Percentiles rank a stretch among this genome's conserved stretches.
Conservation (phyloP, 2,888 invertebrate genomes). For the Tetanocera ferruginea region DNA sequence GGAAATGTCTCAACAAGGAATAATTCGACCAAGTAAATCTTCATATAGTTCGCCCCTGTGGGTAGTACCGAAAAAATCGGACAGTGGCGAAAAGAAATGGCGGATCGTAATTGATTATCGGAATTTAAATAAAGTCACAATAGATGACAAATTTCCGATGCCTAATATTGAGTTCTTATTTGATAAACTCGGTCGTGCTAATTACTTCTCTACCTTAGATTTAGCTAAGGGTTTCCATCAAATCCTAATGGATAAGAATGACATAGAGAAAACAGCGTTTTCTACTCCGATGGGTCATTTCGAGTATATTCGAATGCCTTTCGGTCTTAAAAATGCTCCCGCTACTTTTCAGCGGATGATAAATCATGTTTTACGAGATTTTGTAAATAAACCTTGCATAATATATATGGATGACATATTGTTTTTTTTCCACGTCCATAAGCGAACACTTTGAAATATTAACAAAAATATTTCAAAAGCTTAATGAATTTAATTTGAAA, state of each 20-base stretch:
- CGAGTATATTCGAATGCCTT: conserved; percentile 24
- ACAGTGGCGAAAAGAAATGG: background rate
- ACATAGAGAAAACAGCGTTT: conserved; percentile 22
- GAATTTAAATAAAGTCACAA: conserved; percentile 24
- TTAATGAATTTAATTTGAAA: conserved; percentile 9
- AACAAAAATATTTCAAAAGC: conserved; percentile 5
- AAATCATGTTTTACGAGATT: conserved; percentile 13
- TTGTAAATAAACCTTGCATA: conserved; percentile 15
- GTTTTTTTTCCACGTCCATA: conserved; percentile 16
- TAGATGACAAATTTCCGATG: conserved; percentile 29
- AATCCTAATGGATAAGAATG: conserved; percentile 8
- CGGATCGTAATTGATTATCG: conserved; percentile 26
- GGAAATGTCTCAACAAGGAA: too few relatives aligned
- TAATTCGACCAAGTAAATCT: too few relatives aligned
- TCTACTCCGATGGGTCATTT: conserved; percentile 18
- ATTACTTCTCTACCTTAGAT: conserved; percentile 23
- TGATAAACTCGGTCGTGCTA: conserved; percentile 22
- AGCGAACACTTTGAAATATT: conserved; percentile 18
- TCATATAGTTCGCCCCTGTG: background rate
- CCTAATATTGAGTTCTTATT: conserved; percentile 15
- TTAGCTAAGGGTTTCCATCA: conserved; percentile 26
- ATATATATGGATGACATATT: conserved; percentile 31
- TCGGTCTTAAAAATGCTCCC: conserved; percentile 27
- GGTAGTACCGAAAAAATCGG: background rate
- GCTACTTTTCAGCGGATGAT: conserved; percentile 23